Evolutionary conservation across 2,113 vertebrate genomes (phyloP).

Genomic region (Lagopus leucura): DNA sequence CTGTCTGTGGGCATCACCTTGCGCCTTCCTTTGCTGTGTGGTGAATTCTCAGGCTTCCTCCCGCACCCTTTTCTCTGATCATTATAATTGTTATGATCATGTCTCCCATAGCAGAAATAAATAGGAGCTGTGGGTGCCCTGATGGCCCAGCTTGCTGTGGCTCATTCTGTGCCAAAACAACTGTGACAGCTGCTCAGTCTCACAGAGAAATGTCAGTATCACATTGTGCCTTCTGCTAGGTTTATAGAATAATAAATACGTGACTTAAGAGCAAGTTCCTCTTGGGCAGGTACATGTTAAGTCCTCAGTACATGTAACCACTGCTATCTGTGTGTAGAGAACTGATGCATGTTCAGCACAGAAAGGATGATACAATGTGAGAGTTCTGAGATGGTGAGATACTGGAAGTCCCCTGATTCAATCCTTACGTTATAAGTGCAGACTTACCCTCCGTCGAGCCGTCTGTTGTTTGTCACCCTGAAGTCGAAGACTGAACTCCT

Average conservation of each 20-base stretch:
- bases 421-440: no score
- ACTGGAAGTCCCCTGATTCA: no score
- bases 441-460: no score
- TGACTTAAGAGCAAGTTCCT: not conserved
- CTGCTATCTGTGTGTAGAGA: not conserved
- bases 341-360: no score
- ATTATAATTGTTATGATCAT: no score
- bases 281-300: not conserved
- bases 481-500: no score
- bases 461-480: no score
- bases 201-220: not conserved
- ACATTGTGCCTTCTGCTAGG: not conserved
- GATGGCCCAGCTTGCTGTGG: not conserved
- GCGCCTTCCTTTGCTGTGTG: not conserved
- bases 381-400: no score
- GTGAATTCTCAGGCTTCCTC: not conserved
- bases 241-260: not conserved
- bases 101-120: not conserved
- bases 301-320: not conserved
- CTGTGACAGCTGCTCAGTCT: not conserved
- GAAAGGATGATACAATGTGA: no score
- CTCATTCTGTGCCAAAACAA: not conserved
- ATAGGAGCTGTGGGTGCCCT: not conserved
- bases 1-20: not conserved
- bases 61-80: not conserved